Base-by-base conservation (phyloP, 2,888 invertebrate species). In the Pocota personata region DNA sequence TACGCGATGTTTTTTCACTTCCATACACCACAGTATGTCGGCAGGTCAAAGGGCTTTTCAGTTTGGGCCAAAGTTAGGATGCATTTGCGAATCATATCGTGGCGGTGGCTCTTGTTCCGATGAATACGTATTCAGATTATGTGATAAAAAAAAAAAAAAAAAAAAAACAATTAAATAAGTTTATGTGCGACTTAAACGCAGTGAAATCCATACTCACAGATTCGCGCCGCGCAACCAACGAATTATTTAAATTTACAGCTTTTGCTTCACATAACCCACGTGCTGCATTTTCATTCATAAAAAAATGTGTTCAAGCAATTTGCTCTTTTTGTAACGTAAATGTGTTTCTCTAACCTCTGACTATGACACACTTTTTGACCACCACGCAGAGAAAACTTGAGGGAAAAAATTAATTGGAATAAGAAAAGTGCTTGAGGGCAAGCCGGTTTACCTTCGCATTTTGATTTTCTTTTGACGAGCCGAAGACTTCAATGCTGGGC, bases 251-350 rank as follows among this genome's bases (percentile, higher is more conserved):
- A 35, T 55, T 40, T 58, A 16, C 37, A 57, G 10, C 40, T 30
- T 71, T 71, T 60, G 57, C 46, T 57, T 64, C 46, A 21, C 37
- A 21, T 72, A 72, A 40, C 80, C 73, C 80, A 82, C 82, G 82
- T 76, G 82, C 21, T 67, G 46, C 10, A 27, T 40, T 55, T 80
- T 75, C 67, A 82, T 82, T 82, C 75, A 80, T 75, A 57, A 80
- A 72, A 77, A 57, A 40, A 32, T 37, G 4, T 52, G 67, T 35
- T 27, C 19, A 8, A 60, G 24, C 21, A n/a, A 48, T 16, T 50
- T 16, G 2, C 16, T 58, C 35, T 24, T 66, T 58, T 43, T 57
- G 50, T 52, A 67, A 43, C 40, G 27, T 67, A 30, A 60, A 19
- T 50, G 50, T 30, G 12, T 37, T 71, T 78, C 19, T 67, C 50